phyloP scores from a whole-genome alignment of 2,113 vertebrate species.

The Oophaga pumilio region DNA sequence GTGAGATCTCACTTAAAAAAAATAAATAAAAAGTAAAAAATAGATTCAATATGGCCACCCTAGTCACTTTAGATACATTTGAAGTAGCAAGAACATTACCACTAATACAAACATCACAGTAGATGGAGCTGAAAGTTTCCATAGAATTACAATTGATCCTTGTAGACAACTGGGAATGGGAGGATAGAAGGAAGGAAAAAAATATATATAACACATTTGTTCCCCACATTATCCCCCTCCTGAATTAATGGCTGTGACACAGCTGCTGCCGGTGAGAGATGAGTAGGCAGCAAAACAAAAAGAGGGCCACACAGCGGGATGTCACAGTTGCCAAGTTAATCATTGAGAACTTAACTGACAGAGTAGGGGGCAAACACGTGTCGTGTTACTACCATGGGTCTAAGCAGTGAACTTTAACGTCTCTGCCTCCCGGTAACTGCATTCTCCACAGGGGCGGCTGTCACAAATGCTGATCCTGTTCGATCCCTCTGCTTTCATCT shows the following conservation, averaged over 20 bases:
- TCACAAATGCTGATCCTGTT: slow-evolving; percentile 51
- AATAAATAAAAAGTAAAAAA: too few relatives aligned
- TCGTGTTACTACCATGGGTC: slow-evolving; percentile 60
- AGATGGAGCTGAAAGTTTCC: slow-evolving; percentile 4
- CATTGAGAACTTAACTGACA: slow-evolving; percentile 48
- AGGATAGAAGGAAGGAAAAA: background rate
- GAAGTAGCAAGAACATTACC: background rate
- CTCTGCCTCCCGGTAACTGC: background rate
- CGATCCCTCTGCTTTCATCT: slow-evolving; percentile 54
- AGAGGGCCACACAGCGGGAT: slow-evolving; percentile 52
- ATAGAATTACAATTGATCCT: slow-evolving; percentile 31
- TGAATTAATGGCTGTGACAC: slow-evolving; percentile 11
- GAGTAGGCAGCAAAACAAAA: slow-evolving; percentile 24
- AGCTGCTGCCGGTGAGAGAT: slow-evolving; percentile 55
- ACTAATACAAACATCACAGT: background rate
- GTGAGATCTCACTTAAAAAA: slow-evolving; percentile 82
- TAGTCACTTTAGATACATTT: too few relatives aligned
- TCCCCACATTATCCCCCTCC: slow-evolving; percentile 35
- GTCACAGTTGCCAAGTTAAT: slow-evolving; percentile 58
- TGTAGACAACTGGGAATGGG: slow-evolving; percentile 38
- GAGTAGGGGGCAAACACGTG: slow-evolving; percentile 50
- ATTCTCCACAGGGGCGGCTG: slow-evolving; percentile 42
- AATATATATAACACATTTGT: slow-evolving; percentile 23
- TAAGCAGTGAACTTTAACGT: slow-evolving; percentile 65
- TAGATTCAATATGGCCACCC: too few relatives aligned